Evolutionary conservation across 2,888 invertebrate genomes (phyloP).

Genomic region (Nineta flava): DNA sequence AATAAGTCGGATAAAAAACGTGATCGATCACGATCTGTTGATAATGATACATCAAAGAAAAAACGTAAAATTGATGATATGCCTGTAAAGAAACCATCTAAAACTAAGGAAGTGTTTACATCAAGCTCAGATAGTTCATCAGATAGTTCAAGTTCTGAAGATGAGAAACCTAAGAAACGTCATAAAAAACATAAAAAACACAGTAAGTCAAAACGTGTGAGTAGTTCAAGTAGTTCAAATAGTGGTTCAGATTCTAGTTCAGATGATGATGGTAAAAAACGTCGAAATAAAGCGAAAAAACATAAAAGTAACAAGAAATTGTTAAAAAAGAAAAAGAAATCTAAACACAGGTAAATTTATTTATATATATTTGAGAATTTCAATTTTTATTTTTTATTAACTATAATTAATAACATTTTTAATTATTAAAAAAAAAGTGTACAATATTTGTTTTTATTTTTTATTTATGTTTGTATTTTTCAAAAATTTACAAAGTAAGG

Average conservation of each 20-base stretch:
- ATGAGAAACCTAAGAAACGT: slow-evolving; percentile 32
- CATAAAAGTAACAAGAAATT: slow-evolving; percentile 41
- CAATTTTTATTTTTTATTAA: too few relatives aligned
- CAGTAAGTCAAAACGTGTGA: slow-evolving; percentile 32
- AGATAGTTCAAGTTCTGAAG: slow-evolving; percentile 27
- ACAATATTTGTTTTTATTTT: too few relatives aligned
- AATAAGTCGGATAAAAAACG: slow-evolving; percentile 28
- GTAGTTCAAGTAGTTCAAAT: slow-evolving; percentile 25
- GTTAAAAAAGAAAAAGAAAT: slow-evolving; percentile 58
- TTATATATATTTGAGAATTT: not conserved
- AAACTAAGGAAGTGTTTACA: slow-evolving; percentile 26
- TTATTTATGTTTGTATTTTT: too few relatives aligned
- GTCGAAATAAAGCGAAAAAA: slow-evolving; percentile 21
- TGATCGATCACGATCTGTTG: slow-evolving; percentile 32
- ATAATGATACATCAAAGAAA: slow-evolving; percentile 29
- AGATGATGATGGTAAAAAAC: slow-evolving; percentile 23
- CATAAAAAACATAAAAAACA: slow-evolving; percentile 42
- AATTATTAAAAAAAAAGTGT: too few relatives aligned
- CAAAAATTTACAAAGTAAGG: too few relatives aligned
- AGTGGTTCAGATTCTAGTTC: slow-evolving; percentile 17
- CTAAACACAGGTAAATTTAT: slow-evolving; percentile 34
- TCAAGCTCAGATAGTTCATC: slow-evolving; percentile 31
- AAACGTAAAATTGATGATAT: slow-evolving; percentile 4
- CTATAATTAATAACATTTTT: too few relatives aligned
- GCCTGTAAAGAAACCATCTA: slow-evolving; percentile 12